phyloP scores from a whole-genome alignment of 1,140 invertebrate species.

The Drosophila paulistorum region DNA sequence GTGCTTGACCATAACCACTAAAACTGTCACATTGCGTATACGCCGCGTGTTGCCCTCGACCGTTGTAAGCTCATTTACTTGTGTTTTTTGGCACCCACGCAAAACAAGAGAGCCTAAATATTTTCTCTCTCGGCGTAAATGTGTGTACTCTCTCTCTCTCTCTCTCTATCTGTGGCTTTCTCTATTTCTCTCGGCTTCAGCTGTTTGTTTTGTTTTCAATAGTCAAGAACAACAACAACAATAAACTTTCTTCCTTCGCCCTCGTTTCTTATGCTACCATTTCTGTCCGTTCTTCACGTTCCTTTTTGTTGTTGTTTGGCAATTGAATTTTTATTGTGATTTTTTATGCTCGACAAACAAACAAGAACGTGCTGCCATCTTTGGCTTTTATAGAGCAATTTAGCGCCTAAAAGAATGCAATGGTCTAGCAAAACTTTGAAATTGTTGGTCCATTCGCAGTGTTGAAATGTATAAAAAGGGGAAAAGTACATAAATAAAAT shows the following conservation, averaged over 20 bases:
- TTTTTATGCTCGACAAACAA: conserved; percentile 40
- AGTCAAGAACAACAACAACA: conserved; percentile 29
- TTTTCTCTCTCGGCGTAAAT: background rate
- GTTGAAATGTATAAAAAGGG: background rate
- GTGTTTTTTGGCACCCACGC: conserved; percentile 46
- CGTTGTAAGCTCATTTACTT: conserved; percentile 54
- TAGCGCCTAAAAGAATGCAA: conserved; percentile 54
- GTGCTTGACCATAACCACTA: conserved; percentile 80
- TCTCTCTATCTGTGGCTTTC: conserved; percentile 12
- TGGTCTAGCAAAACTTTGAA: conserved; percentile 15
- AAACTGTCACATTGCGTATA: conserved; percentile 80
- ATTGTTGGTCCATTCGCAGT: conserved; percentile 16
- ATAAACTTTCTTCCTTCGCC: conserved; percentile 32
- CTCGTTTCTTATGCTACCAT: conserved; percentile 44
- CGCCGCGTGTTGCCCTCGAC: conserved; percentile 75
- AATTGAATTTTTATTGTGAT: conserved; percentile 78
- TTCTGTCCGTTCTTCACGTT: conserved; percentile 14
- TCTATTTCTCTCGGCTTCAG: conserved; percentile 41
- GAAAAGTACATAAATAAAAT: background rate
- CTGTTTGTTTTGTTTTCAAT: conserved; percentile 79
- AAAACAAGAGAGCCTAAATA: conserved; percentile 5
- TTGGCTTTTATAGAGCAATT: conserved; percentile 56
- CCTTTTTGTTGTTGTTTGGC: conserved; percentile 37
- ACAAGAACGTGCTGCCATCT: conserved; percentile 42
- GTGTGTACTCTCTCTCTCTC: background rate